Evolutionary conservation across 2,113 vertebrate genomes (phyloP), one percentile per base, ranked within the genome.

Genomic region (Mirounga angustirostris): DNA sequence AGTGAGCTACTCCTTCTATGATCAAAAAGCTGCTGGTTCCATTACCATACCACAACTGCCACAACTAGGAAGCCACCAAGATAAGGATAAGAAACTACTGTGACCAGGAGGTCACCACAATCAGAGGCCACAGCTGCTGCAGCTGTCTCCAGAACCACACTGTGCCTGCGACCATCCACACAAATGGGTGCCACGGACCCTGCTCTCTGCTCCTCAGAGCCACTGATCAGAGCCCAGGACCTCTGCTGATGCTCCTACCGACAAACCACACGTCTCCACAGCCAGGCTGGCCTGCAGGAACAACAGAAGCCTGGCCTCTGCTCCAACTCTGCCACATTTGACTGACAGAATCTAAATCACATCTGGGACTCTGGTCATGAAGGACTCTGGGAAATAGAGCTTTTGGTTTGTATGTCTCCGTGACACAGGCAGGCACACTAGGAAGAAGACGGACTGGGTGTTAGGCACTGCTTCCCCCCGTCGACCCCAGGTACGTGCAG

Each of bases 151-250:
- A 18, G 89, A 58, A 56, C 19, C 92, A 24, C 28, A 5, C 0
- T 19, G 46, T 2, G 8, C 15, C 14, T 33, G 4, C 0, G 0
- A 26, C 8, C 2, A 67, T 80, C 28, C 30, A 3, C 5, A 24
- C 4, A 46, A 36, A 30, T 21, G 33, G 59, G 7, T 15, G 46
- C 54, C 43, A 0, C 0, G 6, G 12, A 7, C 36, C 43, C 33
- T 24, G 33, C 33, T 56, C 30, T 26, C 36, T 22, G 0, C 0
- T 19, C 81, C 8, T 19, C 43, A 15, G 43, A 18, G 24, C 58
- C 50, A 30, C 33, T 11, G 24, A 43, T 54, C 46, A 61, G 54
- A 73, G 28, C 26, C 63, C 11, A 12, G 78, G 0, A 52, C 5
- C 50, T 69, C 28, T 28, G 79, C 18, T 21, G 10, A 19, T 7